Percentiles rank a stretch among this genome's conserved stretches.
Evolutionary conservation across 1,140 invertebrate genomes (phyloP).

Genomic region (Elymnias hypermnestra): DNA sequence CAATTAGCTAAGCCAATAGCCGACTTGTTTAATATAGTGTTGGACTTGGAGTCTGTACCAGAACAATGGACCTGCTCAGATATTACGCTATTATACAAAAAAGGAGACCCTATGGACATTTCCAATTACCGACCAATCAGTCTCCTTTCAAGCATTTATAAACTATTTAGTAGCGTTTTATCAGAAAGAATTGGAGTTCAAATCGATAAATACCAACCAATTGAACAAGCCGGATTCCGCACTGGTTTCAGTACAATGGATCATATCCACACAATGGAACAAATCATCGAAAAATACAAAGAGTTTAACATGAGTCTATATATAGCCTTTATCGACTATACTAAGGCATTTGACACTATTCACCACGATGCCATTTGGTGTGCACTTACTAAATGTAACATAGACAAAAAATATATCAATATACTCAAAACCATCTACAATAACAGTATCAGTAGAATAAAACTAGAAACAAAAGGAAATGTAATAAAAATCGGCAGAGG

Average conservation of each 20-base stretch:
- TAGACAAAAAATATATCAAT: too few relatives aligned
- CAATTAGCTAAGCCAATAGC: background rate
- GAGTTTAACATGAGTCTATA: too few relatives aligned
- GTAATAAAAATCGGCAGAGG: too few relatives aligned
- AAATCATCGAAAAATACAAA: too few relatives aligned
- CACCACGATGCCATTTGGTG: background rate
- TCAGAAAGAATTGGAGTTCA: background rate
- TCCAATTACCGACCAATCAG: slow-evolving; percentile 2
- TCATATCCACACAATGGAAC: slow-evolving; percentile 2
- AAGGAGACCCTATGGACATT: too few relatives aligned
- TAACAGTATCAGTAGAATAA: background rate
- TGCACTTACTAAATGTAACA: too few relatives aligned
- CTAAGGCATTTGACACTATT: background rate
- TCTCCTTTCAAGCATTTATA: slow-evolving; percentile 1
- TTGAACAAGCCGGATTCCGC: slow-evolving; percentile 7
- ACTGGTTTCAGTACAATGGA: slow-evolving; percentile 5
- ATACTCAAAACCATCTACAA: too few relatives aligned
- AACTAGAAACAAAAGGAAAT: background rate
- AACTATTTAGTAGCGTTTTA: slow-evolving; percentile 1
- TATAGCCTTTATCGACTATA: too few relatives aligned
- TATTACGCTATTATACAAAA: slow-evolving; percentile 5
- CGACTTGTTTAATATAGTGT: background rate
- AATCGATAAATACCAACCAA: slow-evolving; percentile 2
- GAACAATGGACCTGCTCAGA: background rate
- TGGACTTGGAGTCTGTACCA: background rate